phyloP scores from a whole-genome alignment of 2,113 vertebrate genomes.

The Dicerorhinus sumatrensis region DNA sequence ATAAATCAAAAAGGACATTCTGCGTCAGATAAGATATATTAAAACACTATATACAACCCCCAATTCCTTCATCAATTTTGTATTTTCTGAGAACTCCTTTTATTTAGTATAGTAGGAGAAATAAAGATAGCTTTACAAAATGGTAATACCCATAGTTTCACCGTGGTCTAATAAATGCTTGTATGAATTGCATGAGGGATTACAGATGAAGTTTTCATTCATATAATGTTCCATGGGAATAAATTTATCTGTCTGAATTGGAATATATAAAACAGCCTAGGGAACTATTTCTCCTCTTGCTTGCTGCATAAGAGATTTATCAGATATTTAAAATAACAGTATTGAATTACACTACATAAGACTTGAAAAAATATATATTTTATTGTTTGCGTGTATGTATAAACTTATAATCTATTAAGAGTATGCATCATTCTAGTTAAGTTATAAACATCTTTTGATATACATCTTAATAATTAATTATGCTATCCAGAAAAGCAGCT shows the following conservation, averaged over 20 bases:
- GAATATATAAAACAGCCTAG: not conserved
- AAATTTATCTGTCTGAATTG: not conserved
- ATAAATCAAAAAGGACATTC: not conserved
- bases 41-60: not conserved
- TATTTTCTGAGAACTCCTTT: not conserved
- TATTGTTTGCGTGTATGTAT: not conserved
- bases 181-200: not conserved
- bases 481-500: not conserved
- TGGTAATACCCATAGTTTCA: rapidly evolving
- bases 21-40: not conserved
- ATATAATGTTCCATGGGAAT: not conserved
- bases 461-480: not conserved
- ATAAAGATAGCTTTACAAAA: not conserved
- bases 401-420: not conserved
- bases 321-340: not conserved
- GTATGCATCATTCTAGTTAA: not conserved
- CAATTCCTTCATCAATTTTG: not conserved
- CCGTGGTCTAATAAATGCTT: not conserved
- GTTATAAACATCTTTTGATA: not conserved
- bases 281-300: not conserved
- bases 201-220: not conserved
- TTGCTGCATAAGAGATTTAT: not conserved
- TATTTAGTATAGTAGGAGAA: not conserved
- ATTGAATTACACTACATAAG: not conserved
- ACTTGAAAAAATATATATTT: not conserved